Evolutionary conservation across 2,797 vertebrate genomes (phyloP), one percentile per base, ranked within the genome.

Genomic region (Echeneis naucrates): DNA sequence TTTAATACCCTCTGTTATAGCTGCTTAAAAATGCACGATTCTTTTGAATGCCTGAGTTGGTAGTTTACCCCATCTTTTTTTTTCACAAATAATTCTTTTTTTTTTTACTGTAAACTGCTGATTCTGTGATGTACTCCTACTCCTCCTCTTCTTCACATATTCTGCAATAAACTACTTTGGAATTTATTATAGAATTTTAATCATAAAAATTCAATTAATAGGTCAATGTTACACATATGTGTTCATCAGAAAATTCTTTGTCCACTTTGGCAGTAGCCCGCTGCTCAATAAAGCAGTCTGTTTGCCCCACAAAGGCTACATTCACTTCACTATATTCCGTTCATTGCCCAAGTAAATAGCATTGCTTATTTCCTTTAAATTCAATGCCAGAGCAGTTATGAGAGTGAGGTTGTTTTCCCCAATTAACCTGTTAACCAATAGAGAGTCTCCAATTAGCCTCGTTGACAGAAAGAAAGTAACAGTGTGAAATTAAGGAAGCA

Each of bases 231-330:
- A n/a, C n/a, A n/a, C n/a, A n/a, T n/a, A 50, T 45, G 38, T 35
- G 72, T 50, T 85, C 59, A 74, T 80, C 76, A 81, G 70, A 81
- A 85, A 78, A 42, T 12, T 68, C 63, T 62, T 60, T 67, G 53
- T 86, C 68, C 48, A 70, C 74, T 69, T 33, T 83, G 67, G 83
- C 80, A 77, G 47, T 72, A 68, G 48, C 65, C 77, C 71, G 57
- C 69, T 23, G 45, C 78, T 80, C 77, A 90, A 88, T 86, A 88
- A 82, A 62, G 74, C 85, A 72, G 77, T 81, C 87, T 83, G 78
- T 87, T 84, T 81, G 70, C 70, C 75, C 45, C 77, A 92, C 86
- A 92, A 88, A 91, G 87, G 75, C 74, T 23, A 33, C 84, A 87
- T 93, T 94, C 85, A 92, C 78, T 72, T 69, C 33, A 62, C 68